A percentile compares a stretch with the other conserved stretches of the same genome.
phyloP scores from a whole-genome alignment of 2,888 invertebrate genomes.

The Altica lythri region DNA sequence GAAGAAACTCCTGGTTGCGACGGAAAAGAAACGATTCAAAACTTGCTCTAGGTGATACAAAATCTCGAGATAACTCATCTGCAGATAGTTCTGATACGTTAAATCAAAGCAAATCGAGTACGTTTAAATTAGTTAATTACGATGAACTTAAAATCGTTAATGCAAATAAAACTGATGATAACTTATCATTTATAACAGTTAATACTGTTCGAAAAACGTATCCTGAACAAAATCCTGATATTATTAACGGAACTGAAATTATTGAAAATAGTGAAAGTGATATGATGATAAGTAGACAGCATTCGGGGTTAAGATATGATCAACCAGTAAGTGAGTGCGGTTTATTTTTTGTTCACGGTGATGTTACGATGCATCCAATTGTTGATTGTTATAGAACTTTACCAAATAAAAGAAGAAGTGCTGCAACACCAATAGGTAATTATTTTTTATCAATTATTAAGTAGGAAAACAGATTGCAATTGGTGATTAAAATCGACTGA shows the following conservation, averaged over 20 bases:
- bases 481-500: too few relatives aligned
- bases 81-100: constrained; percentile 51
- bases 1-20: constrained; percentile 53
- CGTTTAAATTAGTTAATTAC: constrained; percentile 42
- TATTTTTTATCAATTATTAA: background rate
- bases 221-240: constrained; percentile 76
- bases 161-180: constrained; percentile 6
- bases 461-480: too few relatives aligned
- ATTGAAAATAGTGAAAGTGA: constrained; percentile 49
- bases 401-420: constrained; percentile 62
- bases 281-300: constrained; percentile 27
- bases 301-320: constrained; percentile 27
- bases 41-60: constrained; percentile 55
- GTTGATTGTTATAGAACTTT: constrained; percentile 73
- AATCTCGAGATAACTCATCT: constrained; percentile 50
- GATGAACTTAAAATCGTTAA: constrained; percentile 39
- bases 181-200: constrained; percentile 5
- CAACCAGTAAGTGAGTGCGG: constrained; percentile 54
- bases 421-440: constrained; percentile 58
- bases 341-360: constrained; percentile 57
- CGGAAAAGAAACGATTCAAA: constrained; percentile 62
- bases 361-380: constrained; percentile 33
- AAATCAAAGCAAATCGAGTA: constrained; percentile 45
- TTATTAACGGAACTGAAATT: constrained; percentile 78
- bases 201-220: constrained; percentile 52